phyloP scores from a whole-genome alignment of 2,888 invertebrate genomes.

The Odontocolon sp. region DNA sequence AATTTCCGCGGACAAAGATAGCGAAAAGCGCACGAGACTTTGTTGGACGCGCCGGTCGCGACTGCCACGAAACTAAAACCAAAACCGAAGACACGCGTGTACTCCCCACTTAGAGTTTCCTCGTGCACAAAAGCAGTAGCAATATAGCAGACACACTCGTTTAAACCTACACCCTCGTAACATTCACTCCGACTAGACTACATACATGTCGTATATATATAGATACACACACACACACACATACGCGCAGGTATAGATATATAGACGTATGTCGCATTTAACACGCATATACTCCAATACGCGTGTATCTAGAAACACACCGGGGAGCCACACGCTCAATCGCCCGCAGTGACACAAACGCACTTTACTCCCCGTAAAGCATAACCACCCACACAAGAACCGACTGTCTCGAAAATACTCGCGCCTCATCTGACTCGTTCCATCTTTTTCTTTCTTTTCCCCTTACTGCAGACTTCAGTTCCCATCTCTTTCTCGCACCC shows the following conservation, averaged over 20 bases:
- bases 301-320: constrained; percentile 45
- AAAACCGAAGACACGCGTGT: constrained; percentile 79
- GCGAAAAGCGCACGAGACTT: constrained; percentile 25
- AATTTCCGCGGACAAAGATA: neutral
- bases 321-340: constrained; percentile 52
- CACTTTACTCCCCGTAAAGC: constrained; percentile 10
- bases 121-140: constrained; percentile 50
- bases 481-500: neutral
- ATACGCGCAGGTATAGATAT: constrained; percentile 4
- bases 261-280: constrained; percentile 32
- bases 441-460: neutral
- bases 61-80: constrained; percentile 77
- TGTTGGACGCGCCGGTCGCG: constrained; percentile 53
- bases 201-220: neutral
- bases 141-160: constrained; percentile 42
- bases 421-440: neutral
- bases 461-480: constrained; percentile 11
- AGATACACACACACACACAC: neutral
- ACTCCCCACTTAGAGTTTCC: constrained; percentile 67
- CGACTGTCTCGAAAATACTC: constrained; percentile 43
- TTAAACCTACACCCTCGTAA: constrained; percentile 50
- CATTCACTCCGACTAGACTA: neutral
- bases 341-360: constrained; percentile 26
- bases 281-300: constrained; percentile 35
- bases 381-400: constrained; percentile 38